Evolutionary conservation across 2,797 vertebrate species (phyloP), one percentile per base, ranked within the genome.

Genomic region (Myiotriccus ornatus): DNA sequence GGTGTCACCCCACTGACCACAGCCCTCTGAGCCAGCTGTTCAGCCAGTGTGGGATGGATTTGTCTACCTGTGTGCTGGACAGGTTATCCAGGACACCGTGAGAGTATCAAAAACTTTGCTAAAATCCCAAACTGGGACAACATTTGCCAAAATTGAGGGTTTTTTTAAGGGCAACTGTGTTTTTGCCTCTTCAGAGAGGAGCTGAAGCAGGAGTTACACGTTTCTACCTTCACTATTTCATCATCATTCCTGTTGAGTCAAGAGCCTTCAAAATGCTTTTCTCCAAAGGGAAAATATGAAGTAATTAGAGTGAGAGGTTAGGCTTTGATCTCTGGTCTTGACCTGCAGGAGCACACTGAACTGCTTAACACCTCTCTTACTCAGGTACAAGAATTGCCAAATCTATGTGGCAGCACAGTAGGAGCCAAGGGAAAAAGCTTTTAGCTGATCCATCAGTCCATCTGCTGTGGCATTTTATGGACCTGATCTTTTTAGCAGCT

Each of bases 401-500:
- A 77, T 52, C 71, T 57, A 13, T 24, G 18, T 43, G 49, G 37
- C 64, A 81, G 25, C 30, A 37, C 30, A 35, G 44, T 37, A 82
- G 53, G 59, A 91, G 57, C 3, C 14, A 53, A 63, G 46, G 20
- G 19, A 57, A 30, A 71, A 78, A 62, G 39, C 73, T 86, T 81
- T 27, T 50, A 59, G 62, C 49, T 84, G n/a, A 49, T 92, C 27
- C 55, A 50, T 41, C 24, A 60, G 46, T n/a, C 90, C 92, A 92
- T 94, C 93, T 96, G 93, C 64, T 55, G 7, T 25, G 71, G 69
- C 35, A 34, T 69, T 94, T 92, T n/a, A 41, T 73, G 76, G 64
- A 37, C 57, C 75, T 94, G 83, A 90, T 95, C 46, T 2, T 82
- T 87, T 96, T 89, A 95, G 74, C 64, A 78, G 91, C 62, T 79